Base-by-base conservation (phyloP, 2,797 vertebrate genomes). In the Simalia tracyae region DNA sequence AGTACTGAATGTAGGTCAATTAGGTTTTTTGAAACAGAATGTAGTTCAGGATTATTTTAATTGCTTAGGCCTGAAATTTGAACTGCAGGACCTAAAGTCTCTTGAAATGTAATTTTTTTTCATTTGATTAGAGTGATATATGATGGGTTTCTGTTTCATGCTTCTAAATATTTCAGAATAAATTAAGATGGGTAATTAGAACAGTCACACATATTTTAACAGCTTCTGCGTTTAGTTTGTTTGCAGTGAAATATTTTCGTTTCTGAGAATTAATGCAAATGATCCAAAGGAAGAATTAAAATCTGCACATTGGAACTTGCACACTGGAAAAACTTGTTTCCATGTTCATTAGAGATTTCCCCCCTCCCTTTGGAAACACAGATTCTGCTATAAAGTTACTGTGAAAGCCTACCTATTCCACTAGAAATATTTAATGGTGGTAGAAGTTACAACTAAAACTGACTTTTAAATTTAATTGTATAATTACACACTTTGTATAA, bases 1-100 rank as follows among this genome's bases (percentile, higher is more conserved):
- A 95, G 92, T 6, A 84, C 15, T 87, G 90, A 94, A 94, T 94
- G 88, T 95, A 91, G 96, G 92, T 94, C 95, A 93, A 5, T 81
- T 86, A 86, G 68, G 94, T 68, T 90, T 95, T 95, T 90, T 76
- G 81, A 95, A 96, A 92, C 64, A 89, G 88, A 92, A 84, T 64
- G 57, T 93, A 95, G 92, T 92, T 90, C 31, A 92, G 87, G 88
- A 91, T 60, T 93, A 63, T 95, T 93, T 22, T 0, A 0, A 24
- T 66, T 31, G 12, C 92, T 89, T 68, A 87, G 24, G 92, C 93
- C 59, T 91, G 36, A 72, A 64, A 72, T 91, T 93, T 1, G 1
- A 93, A 89, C 5, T 92, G 3, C 0, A 2, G n/a, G 90, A 86
- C 19, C 90, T 90, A 26, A 89, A 95, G 94, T 36, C 6, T 5